Base-by-base conservation (phyloP, 2,888 invertebrate species). In the Hydropsyche betteni region DNA sequence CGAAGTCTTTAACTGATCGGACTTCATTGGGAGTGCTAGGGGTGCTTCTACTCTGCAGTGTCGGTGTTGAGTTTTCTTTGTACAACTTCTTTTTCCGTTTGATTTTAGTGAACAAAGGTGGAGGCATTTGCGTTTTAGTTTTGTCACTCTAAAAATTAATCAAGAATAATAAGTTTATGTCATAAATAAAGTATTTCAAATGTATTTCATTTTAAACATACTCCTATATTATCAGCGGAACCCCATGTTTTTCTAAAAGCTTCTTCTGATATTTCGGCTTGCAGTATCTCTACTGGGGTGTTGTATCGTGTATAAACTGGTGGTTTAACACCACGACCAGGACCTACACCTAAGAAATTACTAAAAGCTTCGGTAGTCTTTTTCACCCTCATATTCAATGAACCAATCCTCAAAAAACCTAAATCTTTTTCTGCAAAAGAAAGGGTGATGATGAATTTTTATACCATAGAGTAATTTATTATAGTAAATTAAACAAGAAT, bases 331-430 rank as follows among this genome's bases (percentile, higher is more conserved):
- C 88, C 68, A 74, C 71, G 80, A 55, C 87, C 88, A 70, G 88
- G 87, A 74, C 93, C 94, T 81, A 94, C 94, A 79, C 95, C 95
- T 81, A 96, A 88, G 84, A 96, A 95, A 84, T 95, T 93, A 86
- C 95, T 95, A 87, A 96, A 94, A 24, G 95, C 95, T 84, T 96
- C 96, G 76, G 96, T 95, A 69, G 96, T 96, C 86, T 94, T 95
- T 87, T 96, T 96, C 81, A 96, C 95, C 83, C 95, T 91, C 69
- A 96, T 95, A 86, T 96, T 96, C 84, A 96, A 86, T 24, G 96
- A 96, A 81, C 96, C 96, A 86, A 96, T 96, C 83, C 96, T 91
- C 80, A 96, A 91, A 86, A 96, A 96, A 81, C 95, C 93, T 85
- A 91, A 90, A 87, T 96, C 96, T 89, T 94, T 94, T 87, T 95